Evolutionary conservation across 2,888 invertebrate species (phyloP), one percentile per base, ranked within the genome.

Genomic region (Rotaria magnacalcarata): DNA sequence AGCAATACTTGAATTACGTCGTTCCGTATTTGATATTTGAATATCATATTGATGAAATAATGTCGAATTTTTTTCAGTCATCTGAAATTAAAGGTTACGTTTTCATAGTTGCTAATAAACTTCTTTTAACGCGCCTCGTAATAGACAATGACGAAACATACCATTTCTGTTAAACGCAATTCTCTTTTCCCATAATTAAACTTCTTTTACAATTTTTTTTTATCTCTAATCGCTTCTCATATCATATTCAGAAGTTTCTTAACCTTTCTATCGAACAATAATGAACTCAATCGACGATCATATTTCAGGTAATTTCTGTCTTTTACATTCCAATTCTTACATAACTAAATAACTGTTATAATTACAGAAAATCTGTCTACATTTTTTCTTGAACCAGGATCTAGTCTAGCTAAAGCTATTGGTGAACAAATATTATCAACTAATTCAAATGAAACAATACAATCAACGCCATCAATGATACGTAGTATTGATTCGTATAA

Each of bases 21-120:
- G 75, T 80, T 80, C 75, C 11, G 75, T 80, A 14, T 80, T 80
- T 43, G 75, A 43, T 80, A 80, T 80, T 24, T 43, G 47, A 43
- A 80, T 47, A 80, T 80, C 75, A 80, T 80, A 80, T 47, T 24
- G 75, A 80, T 80, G 47, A 47, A 47, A 43, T 47, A 80, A 80
- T 43, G 43, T 80, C 16, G 47, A 80, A 21, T 21, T 24, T 6
- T 80, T 47, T 11, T 80, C 75, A 3, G 43, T 80, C 75, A 80
- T 80, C 75, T 47, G 24, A 43, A 43, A 10, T 2, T 41, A 16
- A 50, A 50, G 50, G 50, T 50, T 50, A 50, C n/a, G 6, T 14
- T 34, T 3, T 34, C 24, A 21, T 21, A 43, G 75, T 47, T 80
- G 47, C 75, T 6, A 21, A 6, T 21, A 24, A 24, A 43, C 21